These are phyloP conservation scores for Hemichromis elongatus DNA, from an alignment of 2,113 vertebrate species.

Conservation along the genomic window DNA sequence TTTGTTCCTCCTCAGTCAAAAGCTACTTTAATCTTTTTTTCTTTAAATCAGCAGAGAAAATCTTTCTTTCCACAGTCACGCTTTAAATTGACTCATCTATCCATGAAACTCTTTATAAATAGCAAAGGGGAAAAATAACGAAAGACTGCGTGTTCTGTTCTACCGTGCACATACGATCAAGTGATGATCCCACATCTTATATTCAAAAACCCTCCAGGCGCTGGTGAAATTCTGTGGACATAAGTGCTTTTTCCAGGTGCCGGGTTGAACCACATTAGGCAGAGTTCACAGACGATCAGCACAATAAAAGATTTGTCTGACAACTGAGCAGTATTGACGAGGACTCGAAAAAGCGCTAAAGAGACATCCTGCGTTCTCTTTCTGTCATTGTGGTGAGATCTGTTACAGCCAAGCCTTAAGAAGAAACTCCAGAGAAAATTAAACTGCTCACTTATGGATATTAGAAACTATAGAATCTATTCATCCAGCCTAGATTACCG, in stretches of 20 bases:
- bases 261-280: neutral
- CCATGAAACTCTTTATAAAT: neutral
- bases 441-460: neutral
- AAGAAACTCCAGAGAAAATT: neutral
- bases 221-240: neutral
- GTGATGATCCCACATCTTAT: neutral
- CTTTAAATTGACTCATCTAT: neutral
- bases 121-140: neutral
- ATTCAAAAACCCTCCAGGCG: neutral
- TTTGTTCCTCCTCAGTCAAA: neutral
- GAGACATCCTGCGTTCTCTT: neutral
- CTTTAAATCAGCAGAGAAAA: neutral
- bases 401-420: neutral
- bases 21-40: neutral
- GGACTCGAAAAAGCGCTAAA: neutral
- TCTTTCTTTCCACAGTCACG: neutral
- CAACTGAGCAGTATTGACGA: neutral
- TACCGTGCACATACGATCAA: neutral
- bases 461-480: neutral
- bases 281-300: neutral
- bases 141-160: neutral
- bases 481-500: neutral
- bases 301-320: neutral
- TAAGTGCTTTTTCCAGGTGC: neutral
- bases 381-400: neutral